Percentiles rank a stretch among this genome's conserved stretches.
phyloP scores from a whole-genome alignment of 2,113 vertebrate species.

The Xyrauchen texanus region DNA sequence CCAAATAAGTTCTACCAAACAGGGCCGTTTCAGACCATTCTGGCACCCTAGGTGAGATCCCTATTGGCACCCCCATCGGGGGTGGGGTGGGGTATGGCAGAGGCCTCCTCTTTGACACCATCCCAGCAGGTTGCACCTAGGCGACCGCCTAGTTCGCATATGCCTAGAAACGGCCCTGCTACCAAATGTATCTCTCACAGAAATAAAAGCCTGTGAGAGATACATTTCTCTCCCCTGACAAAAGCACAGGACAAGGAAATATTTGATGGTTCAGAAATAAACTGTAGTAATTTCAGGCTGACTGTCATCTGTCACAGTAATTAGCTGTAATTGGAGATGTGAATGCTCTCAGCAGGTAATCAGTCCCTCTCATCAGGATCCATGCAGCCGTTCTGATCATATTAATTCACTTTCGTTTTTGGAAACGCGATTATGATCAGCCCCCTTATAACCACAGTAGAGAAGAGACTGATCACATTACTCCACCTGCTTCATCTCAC shows the following conservation, averaged over 20 bases:
- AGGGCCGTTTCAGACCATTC: too few relatives aligned
- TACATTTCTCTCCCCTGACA: too few relatives aligned
- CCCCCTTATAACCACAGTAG: background rate
- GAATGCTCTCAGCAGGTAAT: slow-evolving; percentile 12
- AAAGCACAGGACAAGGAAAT: background rate
- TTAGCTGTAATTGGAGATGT: slow-evolving; percentile 16
- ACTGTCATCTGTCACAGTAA: slow-evolving; percentile 14
- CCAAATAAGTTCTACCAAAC: too few relatives aligned
- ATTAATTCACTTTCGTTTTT: slow-evolving; percentile 38
- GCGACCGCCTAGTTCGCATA: too few relatives aligned
- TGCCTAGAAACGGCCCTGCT: too few relatives aligned
- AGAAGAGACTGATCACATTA: background rate
- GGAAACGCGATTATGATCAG: slow-evolving; percentile 2
- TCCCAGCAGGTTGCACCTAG: too few relatives aligned
- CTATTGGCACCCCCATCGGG: too few relatives aligned
- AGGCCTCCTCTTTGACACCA: too few relatives aligned
- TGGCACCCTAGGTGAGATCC: too few relatives aligned
- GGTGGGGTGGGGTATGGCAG: too few relatives aligned
- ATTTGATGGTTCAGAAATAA: background rate
- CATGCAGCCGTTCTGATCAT: background rate
- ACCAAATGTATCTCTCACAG: background rate
- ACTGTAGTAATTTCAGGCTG: background rate
- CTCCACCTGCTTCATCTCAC: too few relatives aligned
- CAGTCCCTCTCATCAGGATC: slow-evolving; percentile 30
- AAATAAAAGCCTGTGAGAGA: too few relatives aligned